Evolutionary conservation across 1,140 invertebrate species (phyloP), one percentile per base, ranked within the genome.

Genomic region (Dinothrombium tinctorium): DNA sequence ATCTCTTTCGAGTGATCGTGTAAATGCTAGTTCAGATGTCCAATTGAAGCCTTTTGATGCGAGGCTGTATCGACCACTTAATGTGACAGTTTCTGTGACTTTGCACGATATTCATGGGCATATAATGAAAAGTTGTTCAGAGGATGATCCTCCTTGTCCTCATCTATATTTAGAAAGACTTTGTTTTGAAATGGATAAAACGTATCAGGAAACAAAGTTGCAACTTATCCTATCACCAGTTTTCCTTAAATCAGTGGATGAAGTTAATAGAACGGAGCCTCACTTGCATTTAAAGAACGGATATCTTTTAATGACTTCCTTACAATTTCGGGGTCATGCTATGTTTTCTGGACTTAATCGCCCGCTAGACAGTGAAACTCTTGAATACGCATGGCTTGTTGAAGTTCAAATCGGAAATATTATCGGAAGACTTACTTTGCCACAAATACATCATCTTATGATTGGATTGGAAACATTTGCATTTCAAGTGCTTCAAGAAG

Each of bases 181-280:
- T 50, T 81, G 79, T 3, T 92, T 95, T 62, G 89, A 95, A 66
- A 83, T 96, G 79, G 78, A 86, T 50, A 95, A 94, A 56, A 68
- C 70, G 7, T 94, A 77, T 54, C 69, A 69, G 45, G 83, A 92
- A 57, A 95, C 84, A 0, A 75, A 76, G 48, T 62, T 96, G 0
- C 89, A 95, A 53, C 58, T 96, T 0, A 58, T 94, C 0, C 59
- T 95, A 0, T 90, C 83, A 45, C 89, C 89, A 0, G 72, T 82
- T 1, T 74, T 84, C 47, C 59, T 87, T 40, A 63, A 47, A 28
- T 48, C 49, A 28, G 36, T 38, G 5, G 46, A 50, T 44, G 38
- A 22, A 14, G 26, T 50, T 12, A 51, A 49, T 7, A 53, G 62
- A 23, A 40, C 47, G 17, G 57, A 62, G 48, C 45, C 62, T 20